phyloP scores from a whole-genome alignment of 2,888 invertebrate genomes.

The Torymus aiolomorphi region DNA sequence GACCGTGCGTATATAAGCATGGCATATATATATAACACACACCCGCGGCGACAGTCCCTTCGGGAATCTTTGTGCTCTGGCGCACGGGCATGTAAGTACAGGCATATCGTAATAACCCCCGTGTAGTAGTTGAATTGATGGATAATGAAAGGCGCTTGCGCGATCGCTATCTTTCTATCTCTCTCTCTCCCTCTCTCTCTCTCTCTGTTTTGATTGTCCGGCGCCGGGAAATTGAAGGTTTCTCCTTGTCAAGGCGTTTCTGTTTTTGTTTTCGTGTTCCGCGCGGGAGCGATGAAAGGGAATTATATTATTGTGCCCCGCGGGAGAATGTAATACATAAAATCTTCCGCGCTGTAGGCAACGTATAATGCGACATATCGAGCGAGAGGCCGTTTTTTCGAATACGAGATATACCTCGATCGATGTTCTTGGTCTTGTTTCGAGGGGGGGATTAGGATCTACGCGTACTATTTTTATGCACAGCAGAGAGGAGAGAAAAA shows the following conservation, averaged over 20 bases:
- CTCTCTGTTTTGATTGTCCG: constrained; percentile 21
- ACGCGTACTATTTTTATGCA: not conserved
- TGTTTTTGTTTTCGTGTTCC: not conserved
- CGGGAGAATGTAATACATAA: no score
- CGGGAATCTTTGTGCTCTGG: constrained; percentile 42
- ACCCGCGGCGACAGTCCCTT: constrained; percentile 40
- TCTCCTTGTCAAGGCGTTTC: not conserved
- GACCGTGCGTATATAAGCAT: not conserved
- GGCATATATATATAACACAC: constrained; percentile 8
- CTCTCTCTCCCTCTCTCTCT: no score
- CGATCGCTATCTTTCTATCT: no score
- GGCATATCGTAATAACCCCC: constrained; percentile 7
- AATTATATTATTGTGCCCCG: no score
- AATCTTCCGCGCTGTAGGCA: no score
- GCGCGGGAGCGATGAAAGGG: no score
- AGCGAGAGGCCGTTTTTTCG: no score
- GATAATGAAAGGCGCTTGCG: constrained; percentile 25
- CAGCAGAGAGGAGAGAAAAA: not conserved
- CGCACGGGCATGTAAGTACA: not conserved
- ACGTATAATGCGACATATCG: no score
- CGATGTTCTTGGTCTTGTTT: no score
- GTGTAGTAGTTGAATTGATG: not conserved
- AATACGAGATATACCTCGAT: no score
- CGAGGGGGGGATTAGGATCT: not conserved
- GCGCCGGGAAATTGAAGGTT: constrained; percentile 32